Percentiles rank a stretch among this genome's conserved stretches.
Conservation (phyloP, 2,113 vertebrate species). For the Tauraco erythrolophus region DNA sequence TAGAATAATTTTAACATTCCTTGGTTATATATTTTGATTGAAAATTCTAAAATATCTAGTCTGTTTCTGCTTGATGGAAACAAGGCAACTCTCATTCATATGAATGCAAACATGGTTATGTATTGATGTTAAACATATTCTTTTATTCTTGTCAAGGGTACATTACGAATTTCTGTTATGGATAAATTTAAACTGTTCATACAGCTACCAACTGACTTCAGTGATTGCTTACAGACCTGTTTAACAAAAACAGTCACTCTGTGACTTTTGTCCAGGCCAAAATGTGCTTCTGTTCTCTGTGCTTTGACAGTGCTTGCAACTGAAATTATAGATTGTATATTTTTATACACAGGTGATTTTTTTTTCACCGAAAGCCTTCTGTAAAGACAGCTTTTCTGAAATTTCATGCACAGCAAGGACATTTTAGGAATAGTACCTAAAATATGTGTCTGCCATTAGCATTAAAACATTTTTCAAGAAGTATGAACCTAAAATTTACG, state of each 20-base stretch:
- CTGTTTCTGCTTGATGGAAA: background rate
- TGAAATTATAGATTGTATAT: background rate
- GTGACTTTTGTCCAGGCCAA: background rate
- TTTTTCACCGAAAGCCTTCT: background rate
- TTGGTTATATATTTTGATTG: background rate
- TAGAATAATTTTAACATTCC: background rate
- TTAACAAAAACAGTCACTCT: background rate
- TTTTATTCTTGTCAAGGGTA: background rate
- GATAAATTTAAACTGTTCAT: background rate
- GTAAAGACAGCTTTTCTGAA: background rate
- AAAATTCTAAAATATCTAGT: background rate
- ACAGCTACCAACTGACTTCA: background rate
- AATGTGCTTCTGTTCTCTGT: background rate
- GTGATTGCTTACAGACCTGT: background rate
- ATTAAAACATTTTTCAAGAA: background rate
- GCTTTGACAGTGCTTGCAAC: background rate
- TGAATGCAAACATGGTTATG: background rate
- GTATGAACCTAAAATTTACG: background rate
- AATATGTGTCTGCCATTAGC: background rate
- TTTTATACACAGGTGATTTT: background rate
- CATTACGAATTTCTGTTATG: background rate
- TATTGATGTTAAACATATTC: background rate
- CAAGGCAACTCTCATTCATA: background rate
- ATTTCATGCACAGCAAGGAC: background rate
- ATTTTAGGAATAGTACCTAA: background rate